Evolutionary conservation across 2,888 invertebrate species (phyloP), one percentile per base, ranked within the genome.

Genomic region (Lasioglossum morio): DNA sequence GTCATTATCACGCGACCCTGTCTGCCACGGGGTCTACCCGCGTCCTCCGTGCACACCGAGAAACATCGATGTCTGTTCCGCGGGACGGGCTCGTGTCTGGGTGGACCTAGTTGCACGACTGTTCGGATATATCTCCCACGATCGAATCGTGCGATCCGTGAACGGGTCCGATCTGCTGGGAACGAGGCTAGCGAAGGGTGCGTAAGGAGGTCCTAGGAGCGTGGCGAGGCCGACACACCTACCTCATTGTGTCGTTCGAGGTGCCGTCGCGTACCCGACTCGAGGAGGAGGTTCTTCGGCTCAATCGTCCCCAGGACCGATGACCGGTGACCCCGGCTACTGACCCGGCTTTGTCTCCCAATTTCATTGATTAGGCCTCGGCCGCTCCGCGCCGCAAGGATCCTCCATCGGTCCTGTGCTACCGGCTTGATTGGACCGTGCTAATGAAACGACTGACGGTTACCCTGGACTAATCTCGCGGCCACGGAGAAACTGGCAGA

Each of bases 1-100:
- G 94, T 94, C 94, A 94, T 95, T 95, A 95, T 95, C 95, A 95
- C 95, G 93, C 94, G 93, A 93, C 93, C 92, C 93, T 91, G 93
- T 92, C 93, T 90, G 91, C 88, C 90, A 81, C 84, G 84, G 87
- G 91, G 89, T 88, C 70, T 86, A 81, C 87, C 82, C 89, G 88
- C 78, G 83, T 79, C 76, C 73, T 63, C 75, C 74, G 79, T 78
- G 78, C 74, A 75, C 82, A 72, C 83, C 46, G 75, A 77, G 81
- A 77, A 76, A 78, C 81, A 75, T 70, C 78, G 75, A 76, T 34
- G 83, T 76, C 72, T 34, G 70, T 34, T 34, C 77, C 23, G 43
- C 75, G 70, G 40, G 23, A 30, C 72, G n/a, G 57, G 19, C 60
- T 74, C 74, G 82, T 79, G 78, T 81, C 69, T 72, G 81, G 72